These are phyloP conservation scores for Callorhinus ursinus DNA, from an alignment of 2,113 vertebrate species.

Conservation along the genomic window DNA sequence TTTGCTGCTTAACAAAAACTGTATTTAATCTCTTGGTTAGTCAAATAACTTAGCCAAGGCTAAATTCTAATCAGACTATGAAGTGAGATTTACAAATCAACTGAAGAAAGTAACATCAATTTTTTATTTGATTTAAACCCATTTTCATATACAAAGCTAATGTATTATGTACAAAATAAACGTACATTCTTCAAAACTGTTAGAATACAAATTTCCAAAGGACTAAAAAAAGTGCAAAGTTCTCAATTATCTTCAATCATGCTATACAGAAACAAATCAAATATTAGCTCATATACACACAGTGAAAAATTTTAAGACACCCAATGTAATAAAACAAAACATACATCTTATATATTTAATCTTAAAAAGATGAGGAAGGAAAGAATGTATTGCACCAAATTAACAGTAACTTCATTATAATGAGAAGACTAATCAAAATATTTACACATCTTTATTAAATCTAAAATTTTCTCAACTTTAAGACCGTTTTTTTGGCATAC, in stretches of 20 bases:
- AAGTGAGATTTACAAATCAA: conserved; percentile 63
- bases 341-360: conserved; percentile 82
- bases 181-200: conserved; percentile 91
- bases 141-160: conserved; percentile 93
- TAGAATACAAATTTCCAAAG: conserved; percentile 92
- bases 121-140: conserved; percentile 90
- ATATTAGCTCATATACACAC: conserved; percentile 93
- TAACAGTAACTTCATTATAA: conserved; percentile 82
- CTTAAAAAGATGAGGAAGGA: conserved; percentile 80
- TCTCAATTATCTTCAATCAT: conserved; percentile 90
- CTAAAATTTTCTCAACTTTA: conserved; percentile 73
- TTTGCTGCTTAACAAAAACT: conserved; percentile 7
- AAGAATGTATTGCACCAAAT: conserved; percentile 87
- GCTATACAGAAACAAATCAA: conserved; percentile 97
- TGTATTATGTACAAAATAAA: conserved; percentile 92
- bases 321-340: conserved; percentile 79
- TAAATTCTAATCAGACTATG: conserved; percentile 6
- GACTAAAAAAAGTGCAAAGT: conserved; percentile 96
- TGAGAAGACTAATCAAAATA: conserved; percentile 80
- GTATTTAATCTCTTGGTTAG: neutral
- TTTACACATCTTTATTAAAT: conserved; percentile 78
- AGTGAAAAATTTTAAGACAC: conserved; percentile 79
- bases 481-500: conserved; percentile 84
- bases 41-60: neutral
- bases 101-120: conserved; percentile 71